phyloP scores from a whole-genome alignment of 2,888 invertebrate species.

The Lordiphosa andalusiaca region DNA sequence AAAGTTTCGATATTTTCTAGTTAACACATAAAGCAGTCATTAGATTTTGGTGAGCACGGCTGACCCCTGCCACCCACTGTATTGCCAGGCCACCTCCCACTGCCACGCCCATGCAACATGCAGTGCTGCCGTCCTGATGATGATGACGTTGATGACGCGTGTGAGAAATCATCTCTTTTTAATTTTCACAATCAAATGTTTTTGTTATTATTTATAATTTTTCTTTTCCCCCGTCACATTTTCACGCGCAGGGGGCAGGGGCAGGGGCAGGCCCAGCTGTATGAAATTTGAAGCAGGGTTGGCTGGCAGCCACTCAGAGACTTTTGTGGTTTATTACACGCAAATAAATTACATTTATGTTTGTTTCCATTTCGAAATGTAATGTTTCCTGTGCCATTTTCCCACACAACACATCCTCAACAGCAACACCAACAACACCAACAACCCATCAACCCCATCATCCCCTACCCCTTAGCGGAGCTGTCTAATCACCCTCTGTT shows the following conservation, averaged over 20 bases:
- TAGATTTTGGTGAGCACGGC: too few species aligned
- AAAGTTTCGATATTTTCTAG: too few species aligned
- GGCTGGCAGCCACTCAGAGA: background rate
- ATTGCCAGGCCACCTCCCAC: too few species aligned
- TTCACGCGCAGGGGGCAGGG: constrained; percentile 28
- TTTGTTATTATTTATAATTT: constrained; percentile 45
- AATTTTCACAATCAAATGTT: constrained; percentile 73
- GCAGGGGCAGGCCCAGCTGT: constrained; percentile 26
- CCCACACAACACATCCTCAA: constrained; percentile 35
- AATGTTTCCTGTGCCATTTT: constrained; percentile 61
- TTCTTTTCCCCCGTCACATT: constrained; percentile 29
- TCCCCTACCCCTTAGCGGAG: background rate
- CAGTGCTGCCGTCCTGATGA: background rate
- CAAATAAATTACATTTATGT: constrained; percentile 74
- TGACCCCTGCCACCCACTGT: too few species aligned
- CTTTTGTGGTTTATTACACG: constrained; percentile 74
- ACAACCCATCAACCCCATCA: constrained; percentile 2
- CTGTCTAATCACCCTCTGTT: constrained; percentile 36
- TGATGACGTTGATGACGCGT: constrained; percentile 40
- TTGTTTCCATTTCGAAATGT: constrained; percentile 52
- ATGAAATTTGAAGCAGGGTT: constrained; percentile 21
- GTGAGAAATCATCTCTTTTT: constrained; percentile 74
- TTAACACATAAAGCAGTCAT: too few species aligned
- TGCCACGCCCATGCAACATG: too few species aligned
- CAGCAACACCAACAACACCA: too few species aligned